Percentiles rank a stretch among this genome's conserved stretches.
These are phyloP conservation scores for Drosophila niveifrons DNA, from an alignment of 2,888 invertebrate species.

Conservation along the genomic window DNA sequence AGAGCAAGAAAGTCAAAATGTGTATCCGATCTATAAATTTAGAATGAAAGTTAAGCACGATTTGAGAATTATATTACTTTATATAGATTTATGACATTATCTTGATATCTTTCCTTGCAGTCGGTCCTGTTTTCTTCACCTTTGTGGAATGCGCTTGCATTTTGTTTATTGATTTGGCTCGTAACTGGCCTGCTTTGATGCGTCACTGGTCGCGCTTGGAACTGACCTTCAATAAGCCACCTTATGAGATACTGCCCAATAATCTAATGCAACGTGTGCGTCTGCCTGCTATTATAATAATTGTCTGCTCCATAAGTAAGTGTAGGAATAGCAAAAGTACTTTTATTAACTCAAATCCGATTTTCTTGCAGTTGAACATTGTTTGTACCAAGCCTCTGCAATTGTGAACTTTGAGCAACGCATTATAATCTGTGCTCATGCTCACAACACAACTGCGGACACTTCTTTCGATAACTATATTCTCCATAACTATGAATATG, in stretches of 20 bases:
- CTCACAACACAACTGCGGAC: constrained; percentile 50
- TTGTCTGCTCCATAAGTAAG: constrained; percentile 73
- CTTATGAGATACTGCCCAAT: constrained; percentile 74
- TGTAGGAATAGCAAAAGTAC: fast-evolving
- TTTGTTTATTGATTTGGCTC: constrained; percentile 79
- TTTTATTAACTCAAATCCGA: not conserved
- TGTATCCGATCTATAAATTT: no score
- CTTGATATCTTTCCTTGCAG: constrained; percentile 48
- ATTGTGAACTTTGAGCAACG: constrained; percentile 60
- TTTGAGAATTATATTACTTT: not conserved
- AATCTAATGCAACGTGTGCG: constrained; percentile 73
- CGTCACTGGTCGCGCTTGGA: constrained; percentile 82
- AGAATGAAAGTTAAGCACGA: no score
- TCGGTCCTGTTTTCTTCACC: constrained; percentile 80
- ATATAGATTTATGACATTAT: not conserved
- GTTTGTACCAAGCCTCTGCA: constrained; percentile 71
- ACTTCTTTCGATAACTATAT: constrained; percentile 67
- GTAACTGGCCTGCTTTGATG: constrained; percentile 82
- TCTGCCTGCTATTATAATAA: constrained; percentile 68
- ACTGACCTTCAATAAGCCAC: constrained; percentile 75
- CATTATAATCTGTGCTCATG: constrained; percentile 50
- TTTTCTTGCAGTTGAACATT: constrained; percentile 75
- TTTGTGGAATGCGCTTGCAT: constrained; percentile 74
- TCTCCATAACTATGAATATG: constrained; percentile 72
- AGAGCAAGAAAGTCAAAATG: no score